Evolutionary conservation across 2,888 invertebrate species (phyloP), one percentile per base, ranked within the genome.

Genomic region (Diachrysia chrysitis): DNA sequence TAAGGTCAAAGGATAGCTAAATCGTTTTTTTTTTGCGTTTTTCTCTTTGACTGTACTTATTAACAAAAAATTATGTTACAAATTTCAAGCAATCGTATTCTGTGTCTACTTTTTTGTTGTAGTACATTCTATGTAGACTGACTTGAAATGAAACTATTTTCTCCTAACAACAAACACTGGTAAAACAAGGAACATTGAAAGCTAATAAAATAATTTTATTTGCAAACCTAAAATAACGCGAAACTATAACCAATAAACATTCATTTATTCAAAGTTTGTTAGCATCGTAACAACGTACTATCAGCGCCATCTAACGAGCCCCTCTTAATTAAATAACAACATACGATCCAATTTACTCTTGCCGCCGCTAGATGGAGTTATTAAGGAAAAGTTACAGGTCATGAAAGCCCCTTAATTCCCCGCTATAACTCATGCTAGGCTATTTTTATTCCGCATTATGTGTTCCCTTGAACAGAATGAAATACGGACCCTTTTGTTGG

Each of bases 391-490:
- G 69, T 78, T 63, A 71, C 62, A 42, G 72, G 42, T 67, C 54
- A 67, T 79, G 71, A 71, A 77, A 66, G 48, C 65, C 51, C 57
- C 60, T 67, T 79, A 79, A 72, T 77, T 69, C 63, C 35, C 46
- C 6, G 25, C 67, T 55, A 72, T 79, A 75, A 75, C 60, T 79
- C 77, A 72, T 63, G 65, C 35, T 62, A 65, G 70, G 75, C 66
- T 67, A 79, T 77, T 77, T 77, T 79, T 79, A 75, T 75, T 58
- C 69, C 75, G 65, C 72, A 67, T 69, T 72, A 68, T 69, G 54
- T 37, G 51, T 62, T 37, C 58, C 63, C 67, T 66, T 71, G 63
- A 57, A 65, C 32, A 65, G 77, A 79, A 58, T 73, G 69, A 79
- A 73, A 67, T 78, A 78, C 61, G 23, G 32, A 48, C 16, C 37